Conservation (phyloP, 2,888 invertebrate genomes). For the Dryadula phaetusa region DNA sequence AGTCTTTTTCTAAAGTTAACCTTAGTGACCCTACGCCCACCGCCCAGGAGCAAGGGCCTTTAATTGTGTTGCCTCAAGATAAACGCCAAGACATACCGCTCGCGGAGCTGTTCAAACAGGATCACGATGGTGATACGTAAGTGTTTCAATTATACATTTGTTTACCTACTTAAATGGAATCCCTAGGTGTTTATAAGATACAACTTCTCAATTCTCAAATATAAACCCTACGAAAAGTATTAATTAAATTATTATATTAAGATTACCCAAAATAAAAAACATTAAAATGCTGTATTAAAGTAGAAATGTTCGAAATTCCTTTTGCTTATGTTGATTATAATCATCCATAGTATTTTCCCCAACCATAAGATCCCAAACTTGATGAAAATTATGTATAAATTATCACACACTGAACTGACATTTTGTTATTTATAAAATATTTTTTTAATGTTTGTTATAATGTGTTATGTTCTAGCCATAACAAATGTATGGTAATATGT, state of each 20-base stretch:
- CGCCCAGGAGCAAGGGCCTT: conserved; percentile 49
- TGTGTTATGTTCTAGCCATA: background rate
- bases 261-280: no score
- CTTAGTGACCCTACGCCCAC: conserved; percentile 50
- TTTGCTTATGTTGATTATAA: no score
- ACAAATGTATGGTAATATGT: background rate
- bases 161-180: background rate
- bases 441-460: background rate
- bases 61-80: conserved; percentile 50
- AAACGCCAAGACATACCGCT: conserved; percentile 69
- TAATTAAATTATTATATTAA: no score
- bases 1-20: conserved; percentile 85
- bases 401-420: background rate
- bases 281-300: no score
- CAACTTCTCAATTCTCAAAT: background rate
- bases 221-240: background rate
- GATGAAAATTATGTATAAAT: no score
- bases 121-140: conserved; percentile 95
- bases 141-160: conserved; percentile 60
- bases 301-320: no score
- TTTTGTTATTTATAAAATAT: background rate
- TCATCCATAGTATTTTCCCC: no score
- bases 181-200: background rate
- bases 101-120: conserved; percentile 89
- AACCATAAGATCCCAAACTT: no score